Evolutionary conservation across 2,888 invertebrate species (phyloP).

Genomic region (Diploptera punctata): DNA sequence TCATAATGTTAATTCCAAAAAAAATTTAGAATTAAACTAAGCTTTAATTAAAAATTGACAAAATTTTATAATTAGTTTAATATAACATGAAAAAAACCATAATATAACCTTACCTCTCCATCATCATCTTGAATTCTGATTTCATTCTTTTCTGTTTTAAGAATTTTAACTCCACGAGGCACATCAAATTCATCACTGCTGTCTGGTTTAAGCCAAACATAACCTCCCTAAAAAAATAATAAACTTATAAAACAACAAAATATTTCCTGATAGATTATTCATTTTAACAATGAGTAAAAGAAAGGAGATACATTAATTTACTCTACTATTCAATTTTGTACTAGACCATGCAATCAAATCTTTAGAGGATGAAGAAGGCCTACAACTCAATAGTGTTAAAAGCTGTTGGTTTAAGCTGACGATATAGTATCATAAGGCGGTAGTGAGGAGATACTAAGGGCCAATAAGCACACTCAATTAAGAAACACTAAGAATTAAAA

Average conservation of each 20-base stretch:
- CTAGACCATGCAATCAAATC: too few relatives aligned
- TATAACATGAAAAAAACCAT: too few relatives aligned
- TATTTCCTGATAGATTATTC: background rate
- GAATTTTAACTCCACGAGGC: conserved; percentile 83
- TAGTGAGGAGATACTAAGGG: too few relatives aligned
- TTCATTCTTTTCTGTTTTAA: conserved; percentile 75
- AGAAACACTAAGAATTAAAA: too few relatives aligned
- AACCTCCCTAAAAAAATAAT: conserved; percentile 71
- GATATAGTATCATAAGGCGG: too few relatives aligned
- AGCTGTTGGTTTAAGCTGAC: too few relatives aligned
- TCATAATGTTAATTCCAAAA: too few relatives aligned
- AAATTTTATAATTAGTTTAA: background rate
- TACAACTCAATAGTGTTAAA: too few relatives aligned
- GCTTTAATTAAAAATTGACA: background rate
- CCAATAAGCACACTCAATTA: too few relatives aligned
- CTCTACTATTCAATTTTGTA: background rate
- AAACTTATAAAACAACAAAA: background rate
- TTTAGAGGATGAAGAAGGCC: too few relatives aligned
- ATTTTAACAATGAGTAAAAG: background rate
- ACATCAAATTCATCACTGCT: conserved; percentile 78
- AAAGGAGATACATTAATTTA: background rate
- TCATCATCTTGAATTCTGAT: conserved; percentile 85
- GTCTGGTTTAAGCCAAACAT: conserved; percentile 86
- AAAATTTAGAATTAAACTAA: too few relatives aligned
- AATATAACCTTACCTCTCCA: conserved; percentile 67